Base-by-base conservation (phyloP, 1,140 invertebrate species). In the Schlechtendalia chinensis region DNA sequence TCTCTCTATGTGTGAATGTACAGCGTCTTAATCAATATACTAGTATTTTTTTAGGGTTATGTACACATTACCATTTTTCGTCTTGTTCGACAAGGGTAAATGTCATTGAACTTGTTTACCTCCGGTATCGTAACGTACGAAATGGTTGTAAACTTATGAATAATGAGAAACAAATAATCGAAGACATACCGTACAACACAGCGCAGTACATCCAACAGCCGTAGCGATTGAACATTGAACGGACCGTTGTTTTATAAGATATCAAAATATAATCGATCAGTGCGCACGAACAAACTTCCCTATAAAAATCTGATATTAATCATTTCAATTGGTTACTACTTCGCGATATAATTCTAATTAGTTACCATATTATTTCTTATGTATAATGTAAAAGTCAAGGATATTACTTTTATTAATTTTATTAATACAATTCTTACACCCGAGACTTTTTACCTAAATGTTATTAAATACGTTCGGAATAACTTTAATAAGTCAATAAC, bases 31-130 rank as follows among this genome's bases (percentile, higher is more conserved):
- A 79, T 79, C 75, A 79, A 79, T 79, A 79, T 63, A 45, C 72
- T 19, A 50, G 58, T 61, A 24, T 79, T 63, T 79, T 45, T 79
- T 63, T 79, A 63, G 75, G 75, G 75, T 79, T 79, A 63, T 79
- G 75, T 39, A 79, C 75, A 79, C 75, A 79, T 79, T 63, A 61
- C 58, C 75, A 63, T 79, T 79, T 79, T 79, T 79, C 74, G 61
- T 59, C 56, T 79, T 47, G 75, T 59, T 22, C 22, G 29, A 79
- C 58, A 79, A 79, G 75, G 72, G 39, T 59, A 63, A 79, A 79
- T 61, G 75, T 79, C 75, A 79, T 79, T 79, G 75, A 79, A 58
- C 75, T 79, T 79, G 75, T 79, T 61, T 79, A 79, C 75, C 56
- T 79, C 56, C 54, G n/a, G 75, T 79, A 63, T 24, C 75, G 32